A percentile compares a stretch with the other conserved stretches of the same genome.
Conservation (phyloP, 2,888 invertebrate species). For the Lasius fuliginosus region DNA sequence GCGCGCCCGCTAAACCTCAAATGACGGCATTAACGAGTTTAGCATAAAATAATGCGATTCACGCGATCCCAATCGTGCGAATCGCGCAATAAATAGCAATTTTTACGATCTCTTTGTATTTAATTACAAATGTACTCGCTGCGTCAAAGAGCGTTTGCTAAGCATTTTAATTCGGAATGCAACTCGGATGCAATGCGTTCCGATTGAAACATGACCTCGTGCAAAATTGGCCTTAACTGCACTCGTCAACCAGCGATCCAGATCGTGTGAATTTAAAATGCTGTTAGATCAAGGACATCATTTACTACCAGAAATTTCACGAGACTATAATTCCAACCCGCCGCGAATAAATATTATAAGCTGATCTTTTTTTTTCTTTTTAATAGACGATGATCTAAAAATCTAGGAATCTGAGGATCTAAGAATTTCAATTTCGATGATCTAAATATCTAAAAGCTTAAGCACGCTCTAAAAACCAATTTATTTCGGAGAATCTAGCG, state of each 20-base stretch:
- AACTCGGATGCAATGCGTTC: conserved; percentile 11
- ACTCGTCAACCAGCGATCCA: conserved; percentile 24
- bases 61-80: background rate
- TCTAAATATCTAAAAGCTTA: background rate
- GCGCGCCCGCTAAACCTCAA: conserved; percentile 13
- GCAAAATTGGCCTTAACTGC: conserved; percentile 27
- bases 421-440: background rate
- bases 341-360: background rate
- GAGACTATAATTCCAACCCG: background rate
- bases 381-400: background rate
- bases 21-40: conserved; percentile 3
- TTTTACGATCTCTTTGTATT: conserved; percentile 21
- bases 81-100: background rate
- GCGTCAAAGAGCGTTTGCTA: conserved; percentile 10
- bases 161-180: conserved; percentile 36
- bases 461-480: background rate
- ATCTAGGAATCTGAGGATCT: background rate
- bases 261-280: conserved; percentile 30
- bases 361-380: background rate
- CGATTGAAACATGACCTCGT: conserved; percentile 38
- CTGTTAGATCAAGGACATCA: conserved; percentile 10
- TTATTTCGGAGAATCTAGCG: background rate
- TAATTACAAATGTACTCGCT: conserved; percentile 18
- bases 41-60: conserved; percentile 12
- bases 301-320: background rate